Percentiles rank a stretch among this genome's conserved stretches.
These are phyloP conservation scores for Peucedramus taeniatus DNA, from an alignment of 2,113 vertebrate species.

Conservation along the genomic window DNA sequence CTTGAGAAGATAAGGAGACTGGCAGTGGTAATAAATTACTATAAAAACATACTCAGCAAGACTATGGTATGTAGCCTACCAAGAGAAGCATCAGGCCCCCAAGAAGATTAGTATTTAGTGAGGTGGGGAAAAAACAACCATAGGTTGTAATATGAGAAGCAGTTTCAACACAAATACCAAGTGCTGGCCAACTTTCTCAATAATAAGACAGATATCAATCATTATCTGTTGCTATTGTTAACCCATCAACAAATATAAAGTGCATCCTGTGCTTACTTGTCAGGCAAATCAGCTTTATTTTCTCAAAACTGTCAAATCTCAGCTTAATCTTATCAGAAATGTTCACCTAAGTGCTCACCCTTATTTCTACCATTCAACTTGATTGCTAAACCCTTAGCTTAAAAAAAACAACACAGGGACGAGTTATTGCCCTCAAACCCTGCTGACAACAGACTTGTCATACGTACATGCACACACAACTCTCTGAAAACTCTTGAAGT, in stretches of 20 bases:
- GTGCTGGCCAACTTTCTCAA: background rate
- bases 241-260: background rate
- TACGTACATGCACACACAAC: background rate
- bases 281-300: background rate
- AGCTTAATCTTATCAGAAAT: background rate
- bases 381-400: background rate
- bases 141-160: background rate
- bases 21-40: background rate
- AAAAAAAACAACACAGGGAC: background rate
- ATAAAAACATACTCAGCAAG: background rate
- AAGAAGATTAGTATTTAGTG: background rate
- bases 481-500: background rate
- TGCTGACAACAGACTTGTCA: background rate
- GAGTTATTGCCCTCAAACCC: background rate
- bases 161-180: background rate
- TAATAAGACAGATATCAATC: background rate
- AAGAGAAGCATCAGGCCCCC: background rate
- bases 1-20: background rate
- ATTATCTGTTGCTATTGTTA: fast-evolving
- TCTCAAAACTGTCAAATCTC: background rate
- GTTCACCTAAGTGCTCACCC: background rate
- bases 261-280: background rate
- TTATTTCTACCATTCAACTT: background rate
- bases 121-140: background rate
- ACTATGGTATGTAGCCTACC: fast-evolving